Percentiles rank a stretch among this genome's conserved stretches.
Conservation (phyloP, 2,797 vertebrate species). For the Gymnothorax javanicus region DNA sequence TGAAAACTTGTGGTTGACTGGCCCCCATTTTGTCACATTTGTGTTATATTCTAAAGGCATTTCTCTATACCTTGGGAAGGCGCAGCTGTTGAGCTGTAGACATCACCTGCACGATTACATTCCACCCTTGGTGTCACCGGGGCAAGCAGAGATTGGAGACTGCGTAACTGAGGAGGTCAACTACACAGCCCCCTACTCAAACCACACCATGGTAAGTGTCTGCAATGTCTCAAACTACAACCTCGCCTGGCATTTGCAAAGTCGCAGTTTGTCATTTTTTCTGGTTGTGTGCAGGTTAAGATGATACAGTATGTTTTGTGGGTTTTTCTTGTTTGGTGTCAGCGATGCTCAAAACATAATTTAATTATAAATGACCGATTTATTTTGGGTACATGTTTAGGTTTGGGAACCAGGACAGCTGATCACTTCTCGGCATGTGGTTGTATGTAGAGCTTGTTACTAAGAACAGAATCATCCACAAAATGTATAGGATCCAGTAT, state of each 20-base stretch:
- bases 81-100: slow-evolving; percentile 85
- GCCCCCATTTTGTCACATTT: background rate
- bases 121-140: slow-evolving; percentile 79
- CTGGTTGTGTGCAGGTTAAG: background rate
- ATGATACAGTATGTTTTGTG: background rate
- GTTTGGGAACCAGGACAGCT: background rate
- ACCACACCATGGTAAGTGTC: slow-evolving; percentile 78
- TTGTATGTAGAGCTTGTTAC: background rate
- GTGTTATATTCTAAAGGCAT: slow-evolving; percentile 75
- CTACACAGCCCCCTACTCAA: slow-evolving; percentile 86
- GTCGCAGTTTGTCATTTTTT: background rate
- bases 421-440: background rate
- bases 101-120: slow-evolving; percentile 89
- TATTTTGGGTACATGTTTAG: background rate
- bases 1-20: background rate
- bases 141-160: slow-evolving; percentile 73
- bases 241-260: background rate
- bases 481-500: background rate
- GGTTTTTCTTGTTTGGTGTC: background rate
- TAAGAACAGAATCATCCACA: background rate
- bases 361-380: background rate
- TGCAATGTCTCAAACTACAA: background rate
- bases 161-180: slow-evolving; percentile 78
- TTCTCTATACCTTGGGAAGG: slow-evolving; percentile 86
- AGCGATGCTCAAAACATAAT: background rate